Base-by-base conservation (phyloP, 2,888 invertebrate species). In the Sussaba pulchella region DNA sequence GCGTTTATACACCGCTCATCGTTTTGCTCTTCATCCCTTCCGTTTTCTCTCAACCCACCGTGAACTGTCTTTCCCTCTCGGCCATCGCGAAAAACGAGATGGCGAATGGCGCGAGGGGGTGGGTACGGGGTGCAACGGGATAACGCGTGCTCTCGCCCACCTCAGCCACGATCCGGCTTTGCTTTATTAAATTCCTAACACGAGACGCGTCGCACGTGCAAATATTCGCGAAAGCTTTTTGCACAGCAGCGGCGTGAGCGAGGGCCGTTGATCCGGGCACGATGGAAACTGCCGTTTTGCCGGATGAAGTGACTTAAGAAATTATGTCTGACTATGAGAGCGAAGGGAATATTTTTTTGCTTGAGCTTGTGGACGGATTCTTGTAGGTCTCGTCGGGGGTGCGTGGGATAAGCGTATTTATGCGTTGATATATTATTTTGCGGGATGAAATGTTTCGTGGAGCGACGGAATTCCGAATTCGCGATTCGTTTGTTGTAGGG, bases 121-220 rank as follows among this genome's bases (percentile, higher is more conserved):
- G 31, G 31, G 4, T 31, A 5, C n/a, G n/a, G 61, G 63, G 41
- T 61, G n/a, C 54, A 70, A 2, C 2, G 43, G 70, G 43, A 82
- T 47, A 81, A 74, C 73, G 71, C 57, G 67, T 71, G 76, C 75
- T n/a, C n/a, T 67, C 59, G 76, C 70, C 78, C 76, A 78, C 73
- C 84, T 82, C 78, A 75, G 83, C 66, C 50, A 39, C 41, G 69
- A 12, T 50, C 66, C 72, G 80, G 69, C 81, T 85, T 87, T 87
- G 87, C 89, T 91, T 91, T 92, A 92, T 92, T 92, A 92, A 91
- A 92, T 92, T 91, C 91, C 91, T 91, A 87, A 89, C 90, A 88
- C 89, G 87, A 87, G 84, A 83, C 83, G 82, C 82, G 75, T 86
- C 82, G 89, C 91, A 91, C 91, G 91, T 91, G 91, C 91, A 89